Percentiles rank a stretch among this genome's conserved stretches.
These are phyloP conservation scores for Artemia sinica DNA, from an alignment of 2,888 invertebrate genomes.

Conservation along the genomic window DNA sequence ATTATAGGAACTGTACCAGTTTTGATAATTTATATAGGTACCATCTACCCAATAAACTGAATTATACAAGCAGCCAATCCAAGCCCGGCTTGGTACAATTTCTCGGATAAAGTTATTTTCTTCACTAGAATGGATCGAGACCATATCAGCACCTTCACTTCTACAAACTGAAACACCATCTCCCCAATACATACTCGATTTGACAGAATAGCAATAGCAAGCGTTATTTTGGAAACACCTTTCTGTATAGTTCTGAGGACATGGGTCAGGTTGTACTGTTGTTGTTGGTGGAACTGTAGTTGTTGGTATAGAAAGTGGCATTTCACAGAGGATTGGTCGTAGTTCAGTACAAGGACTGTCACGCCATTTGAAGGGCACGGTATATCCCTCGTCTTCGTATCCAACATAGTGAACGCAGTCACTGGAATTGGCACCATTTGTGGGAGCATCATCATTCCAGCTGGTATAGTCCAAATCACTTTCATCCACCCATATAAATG, in stretches of 20 bases:
- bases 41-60: not conserved
- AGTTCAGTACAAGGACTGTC: not conserved
- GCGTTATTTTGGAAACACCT: not conserved
- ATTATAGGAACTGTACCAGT: not conserved
- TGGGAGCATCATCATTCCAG: not conserved
- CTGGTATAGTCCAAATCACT: not conserved
- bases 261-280: not conserved
- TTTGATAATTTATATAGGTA: not conserved
- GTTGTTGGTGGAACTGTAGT: not conserved
- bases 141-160: not conserved
- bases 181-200: not conserved
- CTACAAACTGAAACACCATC: not conserved
- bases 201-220: not conserved
- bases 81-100: not conserved
- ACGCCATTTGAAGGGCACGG: not conserved
- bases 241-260: not conserved
- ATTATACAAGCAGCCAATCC: not conserved
- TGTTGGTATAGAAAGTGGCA: not conserved
- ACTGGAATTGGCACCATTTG: slow-evolving; percentile 1
- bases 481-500: not conserved
- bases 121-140: not conserved
- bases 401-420: not conserved
- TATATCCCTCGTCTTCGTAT: not conserved
- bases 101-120: not conserved
- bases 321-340: not conserved